A percentile compares a stretch with the other conserved stretches of the same genome.
These are phyloP conservation scores for Typhlichthys subterraneus DNA, from an alignment of 2,797 vertebrate species.

Conservation along the genomic window DNA sequence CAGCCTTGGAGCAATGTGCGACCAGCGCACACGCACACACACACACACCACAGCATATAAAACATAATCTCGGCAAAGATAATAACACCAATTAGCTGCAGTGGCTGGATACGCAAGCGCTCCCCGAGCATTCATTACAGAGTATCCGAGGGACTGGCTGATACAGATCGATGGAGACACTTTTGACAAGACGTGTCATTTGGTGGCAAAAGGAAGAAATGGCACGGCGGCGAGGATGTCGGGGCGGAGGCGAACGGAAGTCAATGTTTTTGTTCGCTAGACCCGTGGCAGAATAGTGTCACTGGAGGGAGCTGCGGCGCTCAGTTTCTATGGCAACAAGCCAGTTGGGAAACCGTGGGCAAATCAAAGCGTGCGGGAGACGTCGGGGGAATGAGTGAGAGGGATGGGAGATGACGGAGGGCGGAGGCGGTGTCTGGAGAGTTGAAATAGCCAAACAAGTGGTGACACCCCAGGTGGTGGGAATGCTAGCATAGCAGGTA, in stretches of 20 bases:
- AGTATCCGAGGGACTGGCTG: conserved; percentile 4
- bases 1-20: not conserved
- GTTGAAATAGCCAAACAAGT: conserved; percentile 14
- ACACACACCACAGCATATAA: not conserved
- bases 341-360: conserved; percentile 69
- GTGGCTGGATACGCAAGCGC: conserved; percentile 9
- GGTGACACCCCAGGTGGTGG: conserved; percentile 1
- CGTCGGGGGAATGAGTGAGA: conserved; percentile 43
- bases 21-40: not conserved
- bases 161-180: conserved; percentile 4
- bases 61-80: conserved; percentile 5
- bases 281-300: conserved; percentile 46
- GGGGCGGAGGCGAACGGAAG: conserved; percentile 24
- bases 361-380: conserved; percentile 75
- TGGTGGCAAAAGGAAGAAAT: conserved; percentile 10
- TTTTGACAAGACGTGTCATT: conserved; percentile 13
- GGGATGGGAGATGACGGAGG: conserved; percentile 16
- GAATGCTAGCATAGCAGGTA: not conserved
- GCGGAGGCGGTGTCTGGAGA: not conserved
- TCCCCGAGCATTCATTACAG: conserved; percentile 23
- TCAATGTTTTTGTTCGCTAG: conserved; percentile 44
- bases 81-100: conserved; percentile 10
- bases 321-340: conserved; percentile 79
- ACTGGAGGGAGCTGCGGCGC: conserved; percentile 46
- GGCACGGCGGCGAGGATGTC: conserved; percentile 12